Percentiles rank a stretch among this genome's conserved stretches.
Conservation (phyloP, 2,113 vertebrate species). For the Corvus hawaiiensis region DNA sequence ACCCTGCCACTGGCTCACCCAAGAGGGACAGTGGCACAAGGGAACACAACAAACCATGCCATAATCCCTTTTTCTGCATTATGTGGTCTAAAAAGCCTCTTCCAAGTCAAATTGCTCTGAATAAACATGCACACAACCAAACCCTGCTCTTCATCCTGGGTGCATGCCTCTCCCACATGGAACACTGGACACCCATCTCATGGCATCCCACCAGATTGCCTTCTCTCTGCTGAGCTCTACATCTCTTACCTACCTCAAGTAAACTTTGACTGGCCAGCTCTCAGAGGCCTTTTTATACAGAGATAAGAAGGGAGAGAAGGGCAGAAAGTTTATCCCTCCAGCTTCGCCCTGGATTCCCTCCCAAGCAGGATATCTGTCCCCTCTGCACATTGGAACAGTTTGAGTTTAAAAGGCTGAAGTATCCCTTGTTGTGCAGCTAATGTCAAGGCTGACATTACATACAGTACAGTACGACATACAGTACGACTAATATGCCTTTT, state of each 20-base stretch:
- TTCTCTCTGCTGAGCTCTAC: not conserved
- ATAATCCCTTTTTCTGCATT: not conserved
- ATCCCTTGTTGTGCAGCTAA: not conserved
- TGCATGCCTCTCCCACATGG: not conserved
- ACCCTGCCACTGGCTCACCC: not conserved
- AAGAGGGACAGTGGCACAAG: not conserved
- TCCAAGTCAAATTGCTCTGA: not conserved
- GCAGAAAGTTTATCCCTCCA: not conserved
- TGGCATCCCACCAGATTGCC: not conserved
- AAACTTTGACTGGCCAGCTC: not conserved
- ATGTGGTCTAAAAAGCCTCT: not conserved
- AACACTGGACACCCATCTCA: not conserved
- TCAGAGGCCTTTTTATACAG: not conserved
- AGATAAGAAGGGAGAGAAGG: not conserved
- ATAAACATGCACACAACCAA: not conserved
- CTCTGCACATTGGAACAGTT: not conserved
- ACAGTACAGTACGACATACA: not conserved
- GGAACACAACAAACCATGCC: not conserved
- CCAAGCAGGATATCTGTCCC: not conserved
- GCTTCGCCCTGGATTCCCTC: not conserved
- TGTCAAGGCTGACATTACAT: not conserved
- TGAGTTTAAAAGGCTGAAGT: not conserved
- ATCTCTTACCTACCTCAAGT: not conserved
- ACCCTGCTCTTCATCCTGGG: not conserved
- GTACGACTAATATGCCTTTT: not conserved